These are phyloP conservation scores for Rhea pennata DNA, from an alignment of 2,113 vertebrate species.

Conservation along the genomic window DNA sequence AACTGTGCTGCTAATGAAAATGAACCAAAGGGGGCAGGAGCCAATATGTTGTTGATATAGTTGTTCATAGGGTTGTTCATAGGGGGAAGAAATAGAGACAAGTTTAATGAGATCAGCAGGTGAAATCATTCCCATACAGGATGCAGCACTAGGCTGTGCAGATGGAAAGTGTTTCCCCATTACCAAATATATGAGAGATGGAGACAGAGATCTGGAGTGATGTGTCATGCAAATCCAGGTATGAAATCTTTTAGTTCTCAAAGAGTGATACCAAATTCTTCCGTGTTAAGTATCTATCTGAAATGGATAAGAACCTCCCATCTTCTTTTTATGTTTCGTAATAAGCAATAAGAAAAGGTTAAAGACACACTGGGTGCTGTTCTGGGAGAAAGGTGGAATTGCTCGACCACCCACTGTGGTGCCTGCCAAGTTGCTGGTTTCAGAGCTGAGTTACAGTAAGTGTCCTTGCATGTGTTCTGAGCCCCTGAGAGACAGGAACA, in stretches of 20 bases:
- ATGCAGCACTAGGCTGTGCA: neutral
- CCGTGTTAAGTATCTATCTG: neutral
- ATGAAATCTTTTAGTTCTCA: neutral
- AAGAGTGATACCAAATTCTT: neutral
- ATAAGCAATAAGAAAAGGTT: neutral
- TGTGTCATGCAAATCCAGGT: neutral
- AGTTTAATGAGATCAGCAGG: neutral
- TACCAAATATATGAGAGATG: neutral
- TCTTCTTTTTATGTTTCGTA: neutral
- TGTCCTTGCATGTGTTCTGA: neutral
- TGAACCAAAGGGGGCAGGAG: neutral
- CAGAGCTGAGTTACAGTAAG: neutral
- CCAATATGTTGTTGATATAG: neutral
- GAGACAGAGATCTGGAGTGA: neutral
- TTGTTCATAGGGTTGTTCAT: neutral
- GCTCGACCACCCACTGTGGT: neutral
- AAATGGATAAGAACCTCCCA: neutral
- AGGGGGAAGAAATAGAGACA: neutral
- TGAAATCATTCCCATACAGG: neutral
- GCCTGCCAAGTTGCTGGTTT: neutral
- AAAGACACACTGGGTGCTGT: neutral
- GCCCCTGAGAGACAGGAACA: neutral
- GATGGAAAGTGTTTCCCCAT: neutral
- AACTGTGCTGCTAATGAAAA: neutral
- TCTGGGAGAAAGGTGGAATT: neutral